Evolutionary conservation across 2,113 vertebrate genomes (phyloP).

Genomic region (Saccopteryx leptura): DNA sequence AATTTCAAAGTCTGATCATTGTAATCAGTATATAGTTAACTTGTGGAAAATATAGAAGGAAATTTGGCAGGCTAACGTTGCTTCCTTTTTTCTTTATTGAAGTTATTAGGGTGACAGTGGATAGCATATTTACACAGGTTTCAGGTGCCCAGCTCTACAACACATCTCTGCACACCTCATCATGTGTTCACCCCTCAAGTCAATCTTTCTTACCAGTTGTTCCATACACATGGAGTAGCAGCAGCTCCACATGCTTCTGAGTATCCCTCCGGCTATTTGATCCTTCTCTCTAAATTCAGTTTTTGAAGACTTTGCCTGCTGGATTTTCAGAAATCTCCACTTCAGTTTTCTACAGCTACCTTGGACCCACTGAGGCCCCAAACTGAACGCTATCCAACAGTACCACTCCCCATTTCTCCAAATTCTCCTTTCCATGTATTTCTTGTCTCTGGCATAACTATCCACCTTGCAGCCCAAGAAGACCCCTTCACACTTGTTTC

Average conservation of each 20-base stretch:
- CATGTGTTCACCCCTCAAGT: too few species aligned
- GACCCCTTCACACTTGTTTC: not conserved
- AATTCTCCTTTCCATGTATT: not conserved
- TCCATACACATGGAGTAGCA: not conserved
- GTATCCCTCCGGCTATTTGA: not conserved
- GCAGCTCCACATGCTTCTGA: conserved; percentile 17
- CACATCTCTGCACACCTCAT: too few species aligned
- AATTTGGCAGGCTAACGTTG: not conserved
- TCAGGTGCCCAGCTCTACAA: too few species aligned
- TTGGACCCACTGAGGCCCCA: not conserved
- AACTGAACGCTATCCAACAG: not conserved
- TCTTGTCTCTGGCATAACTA: not conserved
- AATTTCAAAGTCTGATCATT: conserved; percentile 13
- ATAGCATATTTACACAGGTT: too few species aligned
- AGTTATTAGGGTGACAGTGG: too few species aligned
- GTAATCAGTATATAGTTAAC: not conserved
- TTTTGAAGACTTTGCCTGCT: conserved; percentile 7
- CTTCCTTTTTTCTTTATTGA: too few species aligned
- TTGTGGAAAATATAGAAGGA: not conserved
- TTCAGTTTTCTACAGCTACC: not conserved
- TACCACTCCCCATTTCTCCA: not conserved
- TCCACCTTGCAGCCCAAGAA: not conserved
- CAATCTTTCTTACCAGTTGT: not conserved
- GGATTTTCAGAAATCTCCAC: not conserved
- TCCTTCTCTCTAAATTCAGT: conserved; percentile 5